These are phyloP conservation scores for Gallinago media DNA, from an alignment of 2,113 vertebrate species.

Conservation along the genomic window DNA sequence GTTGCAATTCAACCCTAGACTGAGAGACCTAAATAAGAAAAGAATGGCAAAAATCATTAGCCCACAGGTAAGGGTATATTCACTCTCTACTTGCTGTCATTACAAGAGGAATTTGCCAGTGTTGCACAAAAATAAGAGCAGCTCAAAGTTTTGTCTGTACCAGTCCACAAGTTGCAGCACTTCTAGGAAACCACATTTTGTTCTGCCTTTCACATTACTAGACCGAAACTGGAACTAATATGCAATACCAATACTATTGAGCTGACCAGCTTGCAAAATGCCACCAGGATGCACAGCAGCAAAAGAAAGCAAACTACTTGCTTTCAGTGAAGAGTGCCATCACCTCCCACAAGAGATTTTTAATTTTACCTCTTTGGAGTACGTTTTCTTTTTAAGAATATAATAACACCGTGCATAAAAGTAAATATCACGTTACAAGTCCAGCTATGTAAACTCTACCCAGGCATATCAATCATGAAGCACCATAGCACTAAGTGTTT, in stretches of 20 bases:
- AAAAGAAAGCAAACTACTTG: not conserved
- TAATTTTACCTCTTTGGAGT: not conserved
- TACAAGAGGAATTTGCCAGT: not conserved
- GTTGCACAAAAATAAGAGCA: not conserved
- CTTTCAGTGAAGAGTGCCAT: not conserved
- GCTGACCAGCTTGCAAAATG: not conserved
- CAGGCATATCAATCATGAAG: constrained; percentile 16
- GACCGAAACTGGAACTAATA: not conserved
- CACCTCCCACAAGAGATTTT: not conserved
- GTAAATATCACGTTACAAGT: constrained; percentile 3
- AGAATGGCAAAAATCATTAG: not conserved
- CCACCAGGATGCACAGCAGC: not conserved
- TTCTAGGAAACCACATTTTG: not conserved
- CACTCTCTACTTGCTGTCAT: not conserved
- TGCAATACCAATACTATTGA: not conserved
- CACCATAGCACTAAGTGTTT: not conserved
- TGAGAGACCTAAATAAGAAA: not conserved
- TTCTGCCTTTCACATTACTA: not conserved
- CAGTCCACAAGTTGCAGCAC: accelerated
- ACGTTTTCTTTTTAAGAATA: not conserved
- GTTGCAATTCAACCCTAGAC: not conserved
- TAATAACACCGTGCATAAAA: not conserved
- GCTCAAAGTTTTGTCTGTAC: not conserved
- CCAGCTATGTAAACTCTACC: constrained; percentile 22
- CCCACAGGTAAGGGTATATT: not conserved